phyloP scores from a whole-genome alignment of 2,113 vertebrate genomes.

The Carassius gibelio region DNA sequence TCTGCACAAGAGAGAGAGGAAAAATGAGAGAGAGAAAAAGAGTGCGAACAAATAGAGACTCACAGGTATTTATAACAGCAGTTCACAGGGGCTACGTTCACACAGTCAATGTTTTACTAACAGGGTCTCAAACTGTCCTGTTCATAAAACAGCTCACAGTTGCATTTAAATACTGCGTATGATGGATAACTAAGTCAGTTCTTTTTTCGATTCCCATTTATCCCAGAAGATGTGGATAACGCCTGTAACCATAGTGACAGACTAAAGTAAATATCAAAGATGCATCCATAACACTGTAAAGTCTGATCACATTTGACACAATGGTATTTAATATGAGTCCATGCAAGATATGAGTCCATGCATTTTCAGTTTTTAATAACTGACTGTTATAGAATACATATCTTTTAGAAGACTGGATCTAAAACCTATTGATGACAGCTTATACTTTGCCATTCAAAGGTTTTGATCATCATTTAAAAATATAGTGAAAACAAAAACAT shows the following conservation, averaged over 20 bases:
- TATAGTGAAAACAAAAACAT: neutral
- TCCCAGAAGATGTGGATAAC: neutral
- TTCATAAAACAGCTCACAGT: constrained; percentile 7
- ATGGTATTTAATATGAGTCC: neutral
- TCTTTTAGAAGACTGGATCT: neutral
- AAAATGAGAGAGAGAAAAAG: neutral
- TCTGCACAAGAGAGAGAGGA: constrained; percentile 48
- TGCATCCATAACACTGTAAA: neutral
- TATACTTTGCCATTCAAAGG: neutral
- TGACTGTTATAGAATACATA: neutral
- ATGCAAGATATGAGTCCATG: neutral
- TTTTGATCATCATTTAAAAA: neutral
- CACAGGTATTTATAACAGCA: constrained; percentile 10
- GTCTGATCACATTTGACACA: neutral
- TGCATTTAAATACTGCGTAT: neutral
- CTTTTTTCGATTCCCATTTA: constrained; percentile 1
- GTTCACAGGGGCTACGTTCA: constrained; percentile 7
- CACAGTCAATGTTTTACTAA: constrained; percentile 27
- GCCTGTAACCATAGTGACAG: constrained; percentile 15
- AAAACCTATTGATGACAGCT: neutral
- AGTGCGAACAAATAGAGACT: neutral
- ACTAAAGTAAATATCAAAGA: constrained; percentile 11
- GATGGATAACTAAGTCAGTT: constrained; percentile 15
- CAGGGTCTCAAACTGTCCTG: constrained; percentile 9
- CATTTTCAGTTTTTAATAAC: neutral